Evolutionary conservation across 1,140 invertebrate genomes (phyloP).

Genomic region (Drosophila sucinea): DNA sequence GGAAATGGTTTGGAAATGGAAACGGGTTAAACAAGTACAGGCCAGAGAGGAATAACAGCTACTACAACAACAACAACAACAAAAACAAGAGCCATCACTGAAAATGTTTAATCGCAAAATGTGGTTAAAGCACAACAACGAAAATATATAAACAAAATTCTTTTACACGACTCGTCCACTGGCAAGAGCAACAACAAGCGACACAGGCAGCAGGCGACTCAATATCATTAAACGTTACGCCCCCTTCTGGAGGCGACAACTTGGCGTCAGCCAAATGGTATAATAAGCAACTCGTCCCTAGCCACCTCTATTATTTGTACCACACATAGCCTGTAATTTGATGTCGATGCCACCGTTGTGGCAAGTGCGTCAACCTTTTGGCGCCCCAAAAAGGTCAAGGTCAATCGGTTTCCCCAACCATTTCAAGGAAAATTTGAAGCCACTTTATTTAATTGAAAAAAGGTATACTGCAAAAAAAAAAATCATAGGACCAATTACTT

Average conservation of each 20-base stretch:
- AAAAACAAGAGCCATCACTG: conserved; percentile 47
- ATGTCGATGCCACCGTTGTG: background rate
- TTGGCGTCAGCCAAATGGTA: conserved; percentile 70
- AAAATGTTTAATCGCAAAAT: conserved; percentile 26
- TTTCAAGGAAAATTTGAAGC: no score
- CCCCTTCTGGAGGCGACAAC: conserved; percentile 61
- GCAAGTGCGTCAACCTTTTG: conserved; percentile 46
- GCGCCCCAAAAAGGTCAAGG: no score
- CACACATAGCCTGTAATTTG: background rate
- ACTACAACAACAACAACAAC: conserved; percentile 40
- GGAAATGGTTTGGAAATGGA: conserved; percentile 17
- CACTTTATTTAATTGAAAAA: no score
- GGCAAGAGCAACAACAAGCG: conserved; percentile 13
- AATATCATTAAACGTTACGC: conserved; percentile 50
- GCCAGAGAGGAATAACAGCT: conserved; percentile 40
- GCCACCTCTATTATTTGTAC: background rate
- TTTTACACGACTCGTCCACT: background rate
- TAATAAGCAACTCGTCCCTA: conserved; percentile 55
- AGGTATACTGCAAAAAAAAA: no score
- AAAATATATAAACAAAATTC: conserved; percentile 3
- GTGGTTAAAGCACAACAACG: background rate
- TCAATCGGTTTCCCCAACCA: no score
- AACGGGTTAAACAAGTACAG: conserved; percentile 69
- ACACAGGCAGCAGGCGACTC: conserved; percentile 34
- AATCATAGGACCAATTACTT: no score